Evolutionary conservation across 2,113 vertebrate genomes (phyloP), one percentile per base, ranked within the genome.

Genomic region (Chloropsis hardwickii): DNA sequence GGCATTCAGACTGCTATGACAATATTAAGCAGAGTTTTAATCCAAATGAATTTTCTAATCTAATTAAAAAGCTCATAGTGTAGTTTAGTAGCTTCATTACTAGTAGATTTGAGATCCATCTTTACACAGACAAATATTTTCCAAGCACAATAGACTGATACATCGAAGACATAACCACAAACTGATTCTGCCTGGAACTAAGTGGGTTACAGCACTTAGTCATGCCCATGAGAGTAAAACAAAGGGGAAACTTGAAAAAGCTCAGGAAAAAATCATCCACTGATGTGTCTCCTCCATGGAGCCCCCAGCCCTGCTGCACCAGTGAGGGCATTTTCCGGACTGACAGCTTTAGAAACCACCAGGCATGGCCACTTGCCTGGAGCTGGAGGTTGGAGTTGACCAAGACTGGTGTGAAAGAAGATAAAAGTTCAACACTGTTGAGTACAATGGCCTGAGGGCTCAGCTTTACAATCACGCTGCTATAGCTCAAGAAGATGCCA

Each of bases 21-120:
- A 81, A 77, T 80, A 96, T 71, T 78, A 93, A 86, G 48, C 79
- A 84, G 81, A 88, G 69, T 94, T 96, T 95, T 94, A 96, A 96
- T 96, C 87, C 93, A 94, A 94, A 96, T 85, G 77, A 89, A 88
- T 94, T 94, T 95, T 95, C 78, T 47, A 94, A 97, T 97, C 72
- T 94, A 94, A 97, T 96, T 94, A 85, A 85, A 86, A 90, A 90
- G 84, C 95, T 95, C 93, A 76, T 2, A n/a, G 79, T 81, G 47
- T 82, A 94, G 45, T 93, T 96, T 85, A 88, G 90, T 22, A 40
- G 96, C 60, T 87, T 85, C 84, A 92, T 94, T 94, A 92, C 57
- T 21, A n/a, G 51, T 54, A 94, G 92, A 94, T 71, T 85, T 0
- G 0, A 85, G 93, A 94, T 80, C 58, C 81, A 77, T 95, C 92